Conservation (phyloP, 2,797 vertebrate genomes). For the Alfaro cultratus region DNA sequence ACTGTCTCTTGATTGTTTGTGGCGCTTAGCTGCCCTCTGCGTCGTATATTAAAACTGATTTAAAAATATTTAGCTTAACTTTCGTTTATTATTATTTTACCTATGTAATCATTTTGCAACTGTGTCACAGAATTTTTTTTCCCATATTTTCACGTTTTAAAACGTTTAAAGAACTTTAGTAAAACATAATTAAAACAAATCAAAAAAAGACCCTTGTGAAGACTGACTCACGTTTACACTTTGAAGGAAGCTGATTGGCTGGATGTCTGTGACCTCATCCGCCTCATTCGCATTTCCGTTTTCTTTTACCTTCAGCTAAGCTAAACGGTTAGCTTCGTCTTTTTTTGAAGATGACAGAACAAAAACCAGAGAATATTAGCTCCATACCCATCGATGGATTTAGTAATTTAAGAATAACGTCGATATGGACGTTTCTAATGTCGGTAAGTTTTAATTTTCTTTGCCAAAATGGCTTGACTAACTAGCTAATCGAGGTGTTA, state of each 20-base stretch:
- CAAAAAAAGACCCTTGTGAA: background rate
- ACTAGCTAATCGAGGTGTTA: background rate
- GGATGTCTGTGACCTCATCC: slow-evolving; percentile 21
- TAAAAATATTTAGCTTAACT: background rate
- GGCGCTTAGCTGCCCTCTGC: background rate
- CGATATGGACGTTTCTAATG: slow-evolving; percentile 82
- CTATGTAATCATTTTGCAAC: background rate
- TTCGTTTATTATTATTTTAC: background rate
- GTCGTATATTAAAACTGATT: background rate
- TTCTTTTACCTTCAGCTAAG: slow-evolving; percentile 37
- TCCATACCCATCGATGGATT: slow-evolving; percentile 78
- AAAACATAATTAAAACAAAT: background rate
- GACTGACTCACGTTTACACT: background rate
- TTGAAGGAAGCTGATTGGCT: background rate
- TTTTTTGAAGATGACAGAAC: slow-evolving; percentile 65
- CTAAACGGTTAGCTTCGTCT: background rate
- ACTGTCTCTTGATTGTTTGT: background rate
- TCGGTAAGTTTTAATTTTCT: slow-evolving; percentile 74
- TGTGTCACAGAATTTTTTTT: background rate
- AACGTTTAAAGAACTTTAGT: background rate
- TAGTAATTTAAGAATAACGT: slow-evolving; percentile 81
- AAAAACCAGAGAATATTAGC: slow-evolving; percentile 73
- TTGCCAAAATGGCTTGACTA: background rate
- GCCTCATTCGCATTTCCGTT: slow-evolving; percentile 34
- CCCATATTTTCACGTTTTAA: background rate